Evolutionary conservation across 2,888 invertebrate species (phyloP), one percentile per base, ranked within the genome.

Genomic region (Conchocele bisecta): DNA sequence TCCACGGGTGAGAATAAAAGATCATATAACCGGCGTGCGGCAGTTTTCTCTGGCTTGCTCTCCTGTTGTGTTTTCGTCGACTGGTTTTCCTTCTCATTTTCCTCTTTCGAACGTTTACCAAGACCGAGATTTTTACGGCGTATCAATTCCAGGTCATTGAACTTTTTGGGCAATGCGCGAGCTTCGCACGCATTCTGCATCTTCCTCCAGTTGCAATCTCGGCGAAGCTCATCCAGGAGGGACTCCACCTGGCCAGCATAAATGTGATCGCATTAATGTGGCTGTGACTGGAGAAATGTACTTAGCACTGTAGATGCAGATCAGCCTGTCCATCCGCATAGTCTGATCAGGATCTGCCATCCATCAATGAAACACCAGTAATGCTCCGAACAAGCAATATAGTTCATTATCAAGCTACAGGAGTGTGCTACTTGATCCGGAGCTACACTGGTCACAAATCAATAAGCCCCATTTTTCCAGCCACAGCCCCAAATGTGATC

Each of bases 1-100:
- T 85, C 83, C 2, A 89, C 75, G 0, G 89, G 89, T 9, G 86
- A 83, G 37, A 89, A 57, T 1, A 89, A 70, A 5, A 89, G 50
- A 59, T 89, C 83, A 64, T 86, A 90, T 24, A 90, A 75, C 42
- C 74, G 76, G 42, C 83, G 74, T 22, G 80, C 77, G 3, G 84
- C 68, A 13, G 83, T 65, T 60, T 85, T 87, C 37, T 76, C 78
- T 20, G 61, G 44, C 48, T 68, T 65, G 13, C 42, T 54, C 24
- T 77, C 70, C 26, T 63, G 51, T 17, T 65, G 54, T 4, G 57
- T 42, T 28, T 61, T 59, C n/a, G 60, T 46, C 17, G 28, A 35
- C 7, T 56, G 39, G 28, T 44, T 58, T 13, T 44, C 31, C 7
- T 56, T 56, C 29, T 61, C 50, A 5, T 31, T 33, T 35, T 35